Conservation (phyloP, 2,797 vertebrate genomes). For the Myotis pilosus region DNA sequence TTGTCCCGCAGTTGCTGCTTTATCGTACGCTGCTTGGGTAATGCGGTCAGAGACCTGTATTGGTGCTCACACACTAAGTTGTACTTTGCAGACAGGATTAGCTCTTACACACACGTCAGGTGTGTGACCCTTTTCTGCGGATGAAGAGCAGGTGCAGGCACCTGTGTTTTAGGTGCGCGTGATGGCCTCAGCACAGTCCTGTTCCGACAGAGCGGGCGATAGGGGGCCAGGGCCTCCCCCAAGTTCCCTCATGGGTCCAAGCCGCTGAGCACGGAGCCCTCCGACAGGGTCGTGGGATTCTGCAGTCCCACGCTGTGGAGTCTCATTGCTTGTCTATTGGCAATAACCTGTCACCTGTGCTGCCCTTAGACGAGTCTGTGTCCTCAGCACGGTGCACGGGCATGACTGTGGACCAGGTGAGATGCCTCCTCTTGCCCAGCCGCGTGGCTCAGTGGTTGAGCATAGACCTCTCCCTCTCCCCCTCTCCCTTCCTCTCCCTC, state of each 20-base stretch:
- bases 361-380: not conserved
- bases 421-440: not conserved
- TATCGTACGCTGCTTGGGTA: not conserved
- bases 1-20: not conserved
- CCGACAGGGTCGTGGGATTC: accelerated
- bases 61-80: not conserved
- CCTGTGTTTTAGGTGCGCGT: not conserved
- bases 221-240: not conserved
- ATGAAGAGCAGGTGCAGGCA: not conserved
- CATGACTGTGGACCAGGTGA: not conserved
- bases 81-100: not conserved
- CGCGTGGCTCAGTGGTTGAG: no score
- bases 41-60: not conserved
- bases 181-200: not conserved
- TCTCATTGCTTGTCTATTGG: not conserved
- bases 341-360: not conserved
- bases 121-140: not conserved
- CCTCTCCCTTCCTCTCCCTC: no score
- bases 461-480: no score
- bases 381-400: accelerated
- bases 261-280: not conserved
- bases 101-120: not conserved
- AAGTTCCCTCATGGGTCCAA: not conserved
- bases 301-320: accelerated
- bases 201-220: not conserved